These are phyloP conservation scores for Oopsacas minuta DNA, from an alignment of 37 sponge, comb jelly and placozoan genomes.

Conservation along the genomic window DNA sequence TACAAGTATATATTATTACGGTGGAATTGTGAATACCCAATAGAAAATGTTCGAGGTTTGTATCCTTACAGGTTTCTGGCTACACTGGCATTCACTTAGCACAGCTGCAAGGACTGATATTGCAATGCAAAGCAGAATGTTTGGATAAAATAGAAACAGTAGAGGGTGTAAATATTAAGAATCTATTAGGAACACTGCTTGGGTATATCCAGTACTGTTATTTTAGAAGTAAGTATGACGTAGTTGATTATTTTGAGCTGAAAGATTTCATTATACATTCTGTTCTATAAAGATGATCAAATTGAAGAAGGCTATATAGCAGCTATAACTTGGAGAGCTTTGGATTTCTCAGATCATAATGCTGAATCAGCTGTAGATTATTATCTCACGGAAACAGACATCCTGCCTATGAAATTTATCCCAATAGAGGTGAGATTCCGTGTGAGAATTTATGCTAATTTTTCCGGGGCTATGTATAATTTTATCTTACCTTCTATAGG, in stretches of 20 bases:
- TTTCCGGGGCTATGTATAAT: background rate
- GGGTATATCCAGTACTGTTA: background rate
- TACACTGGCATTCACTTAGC: background rate
- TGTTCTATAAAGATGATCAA: background rate
- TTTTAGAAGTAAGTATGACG: background rate
- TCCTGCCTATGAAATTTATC: background rate
- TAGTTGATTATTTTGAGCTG: background rate
- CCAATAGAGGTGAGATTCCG: background rate
- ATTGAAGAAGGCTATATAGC: background rate
- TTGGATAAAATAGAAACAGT: background rate
- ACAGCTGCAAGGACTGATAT: background rate
- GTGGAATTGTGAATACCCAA: too few relatives aligned
- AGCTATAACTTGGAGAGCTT: background rate
- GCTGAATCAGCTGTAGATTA: background rate
- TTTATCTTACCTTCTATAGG: background rate
- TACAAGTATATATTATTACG: too few relatives aligned
- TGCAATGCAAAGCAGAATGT: background rate
- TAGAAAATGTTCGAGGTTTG: background rate
- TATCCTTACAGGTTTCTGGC: background rate
- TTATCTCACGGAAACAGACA: background rate
- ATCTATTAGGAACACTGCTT: background rate
- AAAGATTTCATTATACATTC: background rate
- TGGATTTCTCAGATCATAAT: background rate
- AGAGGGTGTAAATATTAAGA: background rate
- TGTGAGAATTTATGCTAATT: too few relatives aligned